These are phyloP conservation scores for Paguma larvata DNA, from an alignment of 2,797 vertebrate species.

Conservation along the genomic window DNA sequence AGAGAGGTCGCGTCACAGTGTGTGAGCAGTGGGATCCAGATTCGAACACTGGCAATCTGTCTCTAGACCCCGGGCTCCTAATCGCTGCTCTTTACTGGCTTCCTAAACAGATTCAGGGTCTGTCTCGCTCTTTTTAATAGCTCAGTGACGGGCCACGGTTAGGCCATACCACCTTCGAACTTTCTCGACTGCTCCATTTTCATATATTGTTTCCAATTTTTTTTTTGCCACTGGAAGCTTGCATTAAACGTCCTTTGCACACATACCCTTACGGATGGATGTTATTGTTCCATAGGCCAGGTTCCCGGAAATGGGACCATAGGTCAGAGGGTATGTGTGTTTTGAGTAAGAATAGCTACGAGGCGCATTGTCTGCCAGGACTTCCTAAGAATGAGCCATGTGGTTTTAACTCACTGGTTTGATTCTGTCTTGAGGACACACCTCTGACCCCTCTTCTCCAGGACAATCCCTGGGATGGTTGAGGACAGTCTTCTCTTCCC, in stretches of 20 bases:
- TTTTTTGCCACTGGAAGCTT: slow-evolving; percentile 55
- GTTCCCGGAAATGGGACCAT: not conserved
- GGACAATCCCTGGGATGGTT: not conserved
- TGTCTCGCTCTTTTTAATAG: not conserved
- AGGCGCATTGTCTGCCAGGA: not conserved
- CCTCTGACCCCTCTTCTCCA: not conserved
- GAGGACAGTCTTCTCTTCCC: not conserved
- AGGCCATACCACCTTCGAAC: not conserved
- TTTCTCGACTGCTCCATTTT: not conserved
- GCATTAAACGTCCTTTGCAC: not conserved
- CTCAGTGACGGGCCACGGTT: not conserved
- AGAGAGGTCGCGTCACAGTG: not conserved
- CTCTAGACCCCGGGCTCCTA: not conserved
- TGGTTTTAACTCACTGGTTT: not conserved
- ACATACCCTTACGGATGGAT: not conserved
- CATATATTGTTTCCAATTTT: not conserved
- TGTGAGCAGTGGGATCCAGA: not conserved
- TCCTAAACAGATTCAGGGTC: not conserved
- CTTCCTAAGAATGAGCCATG: not conserved
- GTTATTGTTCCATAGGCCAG: not conserved
- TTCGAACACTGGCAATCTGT: not conserved
- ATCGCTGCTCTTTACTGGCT: not conserved
- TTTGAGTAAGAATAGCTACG: not conserved
- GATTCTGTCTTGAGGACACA: not conserved
- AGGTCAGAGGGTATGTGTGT: not conserved